Evolutionary conservation across 1,140 invertebrate genomes (phyloP).

Genomic region (Agrilus planipennis): DNA sequence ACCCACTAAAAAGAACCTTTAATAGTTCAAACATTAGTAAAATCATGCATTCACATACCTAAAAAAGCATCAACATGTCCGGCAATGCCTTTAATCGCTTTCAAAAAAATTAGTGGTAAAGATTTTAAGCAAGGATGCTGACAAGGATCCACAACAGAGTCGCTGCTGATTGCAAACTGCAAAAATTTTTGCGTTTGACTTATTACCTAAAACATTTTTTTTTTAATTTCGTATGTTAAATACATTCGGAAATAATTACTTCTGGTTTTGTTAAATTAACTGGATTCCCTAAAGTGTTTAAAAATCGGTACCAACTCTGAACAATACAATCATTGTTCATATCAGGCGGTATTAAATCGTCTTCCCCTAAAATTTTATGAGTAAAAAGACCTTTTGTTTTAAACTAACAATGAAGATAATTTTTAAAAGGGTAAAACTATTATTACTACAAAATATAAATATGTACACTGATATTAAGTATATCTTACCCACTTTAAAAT

Average conservation of each 20-base stretch:
- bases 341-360: constrained; percentile 67
- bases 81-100: constrained; percentile 87
- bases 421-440: too few relatives aligned
- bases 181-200: constrained; percentile 60
- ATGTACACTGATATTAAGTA: not conserved
- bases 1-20: too few relatives aligned
- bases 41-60: constrained; percentile 46
- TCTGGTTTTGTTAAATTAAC: constrained; percentile 81
- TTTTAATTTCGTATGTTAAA: not conserved
- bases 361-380: constrained; percentile 66
- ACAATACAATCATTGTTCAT: constrained; percentile 83
- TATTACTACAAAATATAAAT: constrained; percentile 2
- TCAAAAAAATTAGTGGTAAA: constrained; percentile 82
- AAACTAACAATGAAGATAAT: too few relatives aligned
- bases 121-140: constrained; percentile 83
- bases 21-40: not conserved
- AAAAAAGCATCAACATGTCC: constrained; percentile 91
- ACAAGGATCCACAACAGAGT: constrained; percentile 68
- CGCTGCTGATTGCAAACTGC: constrained; percentile 37
- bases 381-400: too few relatives aligned
- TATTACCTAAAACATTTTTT: constrained; percentile 32
- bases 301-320: constrained; percentile 88
- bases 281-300: constrained; percentile 89
- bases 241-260: constrained; percentile 32
- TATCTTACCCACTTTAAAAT: constrained; percentile 65